Conservation (phyloP, 2,113 vertebrate species). For the Xiphias gladius region DNA sequence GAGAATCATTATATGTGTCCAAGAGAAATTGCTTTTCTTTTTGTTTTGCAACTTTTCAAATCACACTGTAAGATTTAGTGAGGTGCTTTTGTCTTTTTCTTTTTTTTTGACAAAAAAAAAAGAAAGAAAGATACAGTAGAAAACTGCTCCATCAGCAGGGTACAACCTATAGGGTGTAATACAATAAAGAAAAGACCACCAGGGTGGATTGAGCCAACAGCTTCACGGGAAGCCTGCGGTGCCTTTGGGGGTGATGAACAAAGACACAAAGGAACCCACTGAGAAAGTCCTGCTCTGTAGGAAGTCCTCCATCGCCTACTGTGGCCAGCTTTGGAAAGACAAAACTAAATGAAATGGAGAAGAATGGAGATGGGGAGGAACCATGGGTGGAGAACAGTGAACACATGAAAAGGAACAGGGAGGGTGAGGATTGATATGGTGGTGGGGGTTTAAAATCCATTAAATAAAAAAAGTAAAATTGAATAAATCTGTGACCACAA, state of each 20-base stretch:
- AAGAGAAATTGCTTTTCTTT: conserved; percentile 15
- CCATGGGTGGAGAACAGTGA: conserved; percentile 44
- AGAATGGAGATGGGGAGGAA: conserved; percentile 58
- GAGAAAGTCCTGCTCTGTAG: conserved; percentile 69
- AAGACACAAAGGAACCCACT: conserved; percentile 71
- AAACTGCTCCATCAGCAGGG: conserved; percentile 58
- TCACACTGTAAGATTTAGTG: neutral
- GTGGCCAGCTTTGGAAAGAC: conserved; percentile 54
- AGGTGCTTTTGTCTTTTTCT: conserved; percentile 1
- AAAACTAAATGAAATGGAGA: conserved; percentile 50
- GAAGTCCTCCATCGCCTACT: conserved; percentile 60
- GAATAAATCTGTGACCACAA: neutral
- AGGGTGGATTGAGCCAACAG: conserved; percentile 67
- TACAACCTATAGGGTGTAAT: conserved; percentile 55
- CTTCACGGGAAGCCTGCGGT: conserved; percentile 71
- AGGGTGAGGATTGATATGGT: conserved; percentile 16
- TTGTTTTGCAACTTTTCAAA: conserved; percentile 39
- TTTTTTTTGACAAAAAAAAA: conserved; percentile 47
- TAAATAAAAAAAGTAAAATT: neutral
- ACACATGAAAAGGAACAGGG: conserved; percentile 11
- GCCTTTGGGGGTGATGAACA: conserved; percentile 70
- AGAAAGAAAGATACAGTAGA: conserved; percentile 56
- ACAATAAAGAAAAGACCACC: conserved; percentile 74
- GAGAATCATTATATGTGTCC: conserved; percentile 8
- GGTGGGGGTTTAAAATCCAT: conserved; percentile 7